Base-by-base conservation (phyloP, 2,888 invertebrate genomes). In the Platycheirus albimanus region DNA sequence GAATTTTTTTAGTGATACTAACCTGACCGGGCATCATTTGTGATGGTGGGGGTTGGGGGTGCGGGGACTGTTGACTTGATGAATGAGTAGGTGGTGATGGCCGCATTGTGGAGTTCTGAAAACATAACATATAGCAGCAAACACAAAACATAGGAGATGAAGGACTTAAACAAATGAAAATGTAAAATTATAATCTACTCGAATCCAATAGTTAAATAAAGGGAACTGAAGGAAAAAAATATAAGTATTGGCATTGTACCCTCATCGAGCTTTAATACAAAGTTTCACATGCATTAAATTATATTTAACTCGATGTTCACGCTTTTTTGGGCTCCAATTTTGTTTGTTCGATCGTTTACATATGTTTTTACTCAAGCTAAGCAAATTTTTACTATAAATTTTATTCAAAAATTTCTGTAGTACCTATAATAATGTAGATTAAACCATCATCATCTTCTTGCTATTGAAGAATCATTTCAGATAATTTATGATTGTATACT, bases 21-120 rank as follows among this genome's bases (percentile, higher is more conserved):
- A 92, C 92, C 92, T 96, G 96, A 87, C 93, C 94, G 89, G 95
- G 93, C 94, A 95, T 95, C 95, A 95, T 95, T 92, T 93, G 96
- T 92, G 93, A 96, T 93, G 94, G 96, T 92, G 92, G 96, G 92
- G 92, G 96, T 93, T 92, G 96, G 89, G 95, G 94, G 92, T 95
- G 94, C 90, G 95, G 96, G 91, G 96, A 97, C 92, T 97, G 97
- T 91, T 97, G 97, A 92, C 96, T 97, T 87, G 97, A 96, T 90
- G 97, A 95, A 88, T 95, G 95, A 85, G 96, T 95, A 77, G 96
- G 96, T 81, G 96, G 95, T 88, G 96, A 96, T 88, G 96, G 96
- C 91, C 96, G 93, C 91, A 96, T 94, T 87, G 95, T 95, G 77
- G 95, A 95, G 92, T 95, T 96, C 92, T 93, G 91, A 89, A 92